phyloP scores from a whole-genome alignment of 2,888 invertebrate species.

The Lissocephala sabroskyi region DNA sequence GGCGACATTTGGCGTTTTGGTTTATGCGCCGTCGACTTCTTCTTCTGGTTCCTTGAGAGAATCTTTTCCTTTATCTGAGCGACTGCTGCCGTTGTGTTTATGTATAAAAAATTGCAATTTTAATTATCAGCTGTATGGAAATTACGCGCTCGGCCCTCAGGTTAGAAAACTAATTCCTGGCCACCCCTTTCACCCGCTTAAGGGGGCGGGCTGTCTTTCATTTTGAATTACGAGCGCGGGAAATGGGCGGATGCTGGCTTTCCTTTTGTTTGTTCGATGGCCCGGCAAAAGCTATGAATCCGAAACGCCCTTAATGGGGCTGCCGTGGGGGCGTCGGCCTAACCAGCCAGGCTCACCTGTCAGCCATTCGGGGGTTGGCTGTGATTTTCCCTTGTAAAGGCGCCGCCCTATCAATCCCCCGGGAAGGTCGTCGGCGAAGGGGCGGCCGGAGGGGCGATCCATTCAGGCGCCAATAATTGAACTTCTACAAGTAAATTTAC shows the following conservation, averaged over 20 bases:
- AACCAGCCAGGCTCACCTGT: too few species aligned
- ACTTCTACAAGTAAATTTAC: conserved; percentile 64
- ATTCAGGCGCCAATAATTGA: too few species aligned
- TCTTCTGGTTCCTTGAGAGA: conserved; percentile 8
- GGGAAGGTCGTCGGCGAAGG: too few species aligned
- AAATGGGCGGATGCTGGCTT: neutral
- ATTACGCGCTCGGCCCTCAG: conserved; percentile 51
- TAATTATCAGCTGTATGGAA: conserved; percentile 52
- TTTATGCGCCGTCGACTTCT: conserved; percentile 36
- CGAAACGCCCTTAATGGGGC: neutral
- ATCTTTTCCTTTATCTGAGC: too few species aligned
- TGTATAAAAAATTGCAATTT: conserved; percentile 61
- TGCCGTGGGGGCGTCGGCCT: neutral
- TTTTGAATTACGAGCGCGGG: conserved; percentile 24
- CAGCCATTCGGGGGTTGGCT: too few species aligned
- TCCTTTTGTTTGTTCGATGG: neutral
- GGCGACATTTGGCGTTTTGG: conserved; percentile 63
- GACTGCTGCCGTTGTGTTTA: neutral
- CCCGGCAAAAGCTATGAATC: neutral
- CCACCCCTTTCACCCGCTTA: conserved; percentile 34
- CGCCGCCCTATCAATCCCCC: too few species aligned
- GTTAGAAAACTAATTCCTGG: conserved; percentile 58
- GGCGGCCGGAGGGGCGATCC: too few species aligned
- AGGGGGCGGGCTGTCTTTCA: conserved; percentile 26
- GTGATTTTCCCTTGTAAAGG: too few species aligned